Conservation (phyloP, 2,888 invertebrate species). For the Standfussiana lucernea region DNA sequence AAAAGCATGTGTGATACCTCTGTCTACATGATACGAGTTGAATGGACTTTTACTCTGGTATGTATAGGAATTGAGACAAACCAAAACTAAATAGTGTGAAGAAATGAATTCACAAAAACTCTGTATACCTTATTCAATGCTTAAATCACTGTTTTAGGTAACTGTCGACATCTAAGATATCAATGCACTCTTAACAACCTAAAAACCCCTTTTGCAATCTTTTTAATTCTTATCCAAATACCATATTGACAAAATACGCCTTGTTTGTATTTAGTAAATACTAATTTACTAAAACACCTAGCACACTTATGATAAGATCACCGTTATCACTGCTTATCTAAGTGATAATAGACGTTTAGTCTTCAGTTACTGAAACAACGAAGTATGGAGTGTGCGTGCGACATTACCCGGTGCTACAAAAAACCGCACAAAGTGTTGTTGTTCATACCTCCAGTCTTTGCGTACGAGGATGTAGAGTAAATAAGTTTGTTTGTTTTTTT, state of each 20-base stretch:
- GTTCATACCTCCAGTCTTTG: conserved; percentile 74
- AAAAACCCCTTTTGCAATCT: background rate
- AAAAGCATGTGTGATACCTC: conserved; percentile 20
- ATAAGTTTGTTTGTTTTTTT: conserved; percentile 60
- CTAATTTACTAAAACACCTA: conserved; percentile 43
- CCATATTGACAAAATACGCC: conserved; percentile 12
- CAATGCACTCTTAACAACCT: conserved; percentile 7
- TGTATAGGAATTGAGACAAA: background rate
- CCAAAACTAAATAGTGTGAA: background rate
- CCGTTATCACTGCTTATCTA: conserved; percentile 69
- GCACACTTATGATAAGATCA: conserved; percentile 63
- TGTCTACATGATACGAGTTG: background rate
- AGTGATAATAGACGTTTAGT: conserved; percentile 65
- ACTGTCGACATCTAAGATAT: background rate
- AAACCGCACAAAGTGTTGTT: conserved; percentile 79
- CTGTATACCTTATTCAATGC: background rate
- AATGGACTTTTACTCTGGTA: background rate
- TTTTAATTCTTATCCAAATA: conserved; percentile 9
- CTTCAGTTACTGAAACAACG: conserved; percentile 55
- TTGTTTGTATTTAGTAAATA: conserved; percentile 49
- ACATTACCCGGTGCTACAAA: conserved; percentile 78
- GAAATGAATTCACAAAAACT: background rate
- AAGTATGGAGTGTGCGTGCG: conserved; percentile 81
- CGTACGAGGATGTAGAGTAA: conserved; percentile 80
- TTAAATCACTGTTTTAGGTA: conserved; percentile 5